Evolutionary conservation across 1,140 invertebrate species (phyloP).

Genomic region (Brachionus rubens): DNA sequence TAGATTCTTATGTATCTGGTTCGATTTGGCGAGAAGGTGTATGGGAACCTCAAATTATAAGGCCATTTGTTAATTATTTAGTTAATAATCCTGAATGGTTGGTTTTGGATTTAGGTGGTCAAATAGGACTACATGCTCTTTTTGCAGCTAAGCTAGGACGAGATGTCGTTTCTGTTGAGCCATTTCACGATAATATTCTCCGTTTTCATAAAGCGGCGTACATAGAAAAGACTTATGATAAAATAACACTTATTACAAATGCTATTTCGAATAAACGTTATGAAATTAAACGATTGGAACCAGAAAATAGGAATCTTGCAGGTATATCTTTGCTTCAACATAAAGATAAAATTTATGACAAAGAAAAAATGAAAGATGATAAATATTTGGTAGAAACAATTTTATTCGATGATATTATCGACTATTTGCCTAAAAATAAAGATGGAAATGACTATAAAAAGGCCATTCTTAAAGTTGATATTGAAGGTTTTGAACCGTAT

Average conservation of each 20-base stretch:
- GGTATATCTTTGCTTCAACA: too few relatives aligned
- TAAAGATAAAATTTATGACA: too few relatives aligned
- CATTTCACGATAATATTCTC: slow-evolving; percentile 3
- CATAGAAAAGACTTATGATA: not conserved
- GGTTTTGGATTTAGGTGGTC: not conserved
- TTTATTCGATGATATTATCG: too few relatives aligned
- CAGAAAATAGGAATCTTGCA: too few relatives aligned
- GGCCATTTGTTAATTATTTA: not conserved
- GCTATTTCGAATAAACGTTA: not conserved
- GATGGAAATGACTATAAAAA: too few relatives aligned
- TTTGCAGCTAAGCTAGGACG: slow-evolving; percentile 1
- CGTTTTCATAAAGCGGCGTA: slow-evolving; percentile 9
- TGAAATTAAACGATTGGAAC: not conserved
- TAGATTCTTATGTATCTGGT: slow-evolving; percentile 19
- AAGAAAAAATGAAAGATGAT: too few relatives aligned
- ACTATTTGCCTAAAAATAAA: too few relatives aligned
- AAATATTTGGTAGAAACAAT: too few relatives aligned
- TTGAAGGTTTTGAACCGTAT: too few relatives aligned
- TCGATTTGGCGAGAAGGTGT: slow-evolving; percentile 16
- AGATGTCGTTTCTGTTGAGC: not conserved
- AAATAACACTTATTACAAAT: slow-evolving; percentile 6
- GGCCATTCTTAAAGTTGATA: too few relatives aligned
- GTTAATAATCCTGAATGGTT: not conserved
- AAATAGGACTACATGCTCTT: not conserved
- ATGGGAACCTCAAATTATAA: not conserved